Evolutionary conservation across 2,113 vertebrate genomes (phyloP).

Genomic region (Chionomys nivalis): DNA sequence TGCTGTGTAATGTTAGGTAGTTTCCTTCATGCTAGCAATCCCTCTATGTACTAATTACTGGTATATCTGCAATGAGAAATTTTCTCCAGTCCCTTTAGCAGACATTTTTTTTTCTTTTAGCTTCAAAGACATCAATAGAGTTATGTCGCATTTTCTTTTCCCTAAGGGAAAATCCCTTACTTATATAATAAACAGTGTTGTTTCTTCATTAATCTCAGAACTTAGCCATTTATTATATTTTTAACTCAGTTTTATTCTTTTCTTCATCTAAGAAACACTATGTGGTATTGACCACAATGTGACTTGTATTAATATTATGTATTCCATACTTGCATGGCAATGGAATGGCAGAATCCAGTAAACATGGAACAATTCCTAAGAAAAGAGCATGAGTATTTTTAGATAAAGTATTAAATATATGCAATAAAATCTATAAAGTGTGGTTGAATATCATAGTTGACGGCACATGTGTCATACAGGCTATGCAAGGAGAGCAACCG

Average conservation of each 20-base stretch:
- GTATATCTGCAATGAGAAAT: neutral
- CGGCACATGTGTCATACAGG: neutral
- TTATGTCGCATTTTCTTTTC: constrained; percentile 54
- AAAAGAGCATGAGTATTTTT: constrained; percentile 46
- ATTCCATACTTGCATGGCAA: constrained; percentile 65
- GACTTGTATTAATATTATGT: constrained; percentile 81
- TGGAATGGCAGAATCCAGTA: constrained; percentile 56
- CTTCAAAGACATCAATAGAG: constrained; percentile 66
- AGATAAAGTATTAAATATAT: constrained; percentile 58
- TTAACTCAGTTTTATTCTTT: constrained; percentile 75
- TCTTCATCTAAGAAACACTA: constrained; percentile 75
- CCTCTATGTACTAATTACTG: constrained; percentile 9
- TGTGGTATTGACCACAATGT: constrained; percentile 78
- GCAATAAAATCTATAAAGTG: constrained; percentile 60
- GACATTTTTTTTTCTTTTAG: constrained; percentile 56
- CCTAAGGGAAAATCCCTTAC: constrained; percentile 65
- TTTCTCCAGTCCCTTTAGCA: constrained; percentile 7
- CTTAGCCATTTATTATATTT: constrained; percentile 72
- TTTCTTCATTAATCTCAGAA: constrained; percentile 71
- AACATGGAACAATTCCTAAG: constrained; percentile 52
- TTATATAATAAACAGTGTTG: constrained; percentile 70
- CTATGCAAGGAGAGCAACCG: constrained; percentile 70
- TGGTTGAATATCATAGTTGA: constrained; percentile 36
- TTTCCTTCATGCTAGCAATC: neutral
- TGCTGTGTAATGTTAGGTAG: neutral